phyloP scores from a whole-genome alignment of 1,140 invertebrate genomes.

The honey bee (Apis mellifera) region DNA sequence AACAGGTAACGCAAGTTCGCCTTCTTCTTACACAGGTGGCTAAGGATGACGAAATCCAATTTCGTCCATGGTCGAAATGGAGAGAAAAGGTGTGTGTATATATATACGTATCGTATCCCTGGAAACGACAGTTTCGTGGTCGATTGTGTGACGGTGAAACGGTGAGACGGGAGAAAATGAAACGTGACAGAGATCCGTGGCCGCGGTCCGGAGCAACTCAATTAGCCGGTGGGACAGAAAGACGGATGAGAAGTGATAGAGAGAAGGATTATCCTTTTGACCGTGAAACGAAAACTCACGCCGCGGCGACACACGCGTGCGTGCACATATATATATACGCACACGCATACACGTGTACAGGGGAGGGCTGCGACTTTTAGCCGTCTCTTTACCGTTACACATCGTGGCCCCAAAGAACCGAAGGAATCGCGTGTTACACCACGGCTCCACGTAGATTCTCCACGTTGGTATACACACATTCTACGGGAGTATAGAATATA shows the following conservation, averaged over 20 bases:
- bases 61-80: constrained; percentile 21
- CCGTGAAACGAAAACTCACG: constrained; percentile 73
- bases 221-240: constrained; percentile 67
- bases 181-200: constrained; percentile 58
- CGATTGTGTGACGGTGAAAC: background rate
- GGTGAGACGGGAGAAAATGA: constrained; percentile 16
- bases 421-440: background rate
- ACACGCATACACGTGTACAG: constrained; percentile 9
- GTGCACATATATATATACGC: constrained; percentile 13
- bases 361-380: constrained; percentile 46
- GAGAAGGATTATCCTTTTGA: constrained; percentile 74
- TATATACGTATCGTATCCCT: constrained; percentile 15
- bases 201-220: constrained; percentile 59
- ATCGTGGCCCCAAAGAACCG: constrained; percentile 18
- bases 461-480: too few species aligned
- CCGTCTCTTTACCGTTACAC: constrained; percentile 76
- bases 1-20: constrained; percentile 28
- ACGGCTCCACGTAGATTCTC: background rate
- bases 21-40: constrained; percentile 46
- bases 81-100: background rate
- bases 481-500: too few species aligned
- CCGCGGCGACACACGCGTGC: constrained; percentile 48
- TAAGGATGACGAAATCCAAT: constrained; percentile 53
- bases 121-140: constrained; percentile 42
- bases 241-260: constrained; percentile 69